A percentile compares a stretch with the other conserved stretches of the same genome.
Evolutionary conservation across 2,113 vertebrate genomes (phyloP).

Genomic region (Poecilia latipinna): DNA sequence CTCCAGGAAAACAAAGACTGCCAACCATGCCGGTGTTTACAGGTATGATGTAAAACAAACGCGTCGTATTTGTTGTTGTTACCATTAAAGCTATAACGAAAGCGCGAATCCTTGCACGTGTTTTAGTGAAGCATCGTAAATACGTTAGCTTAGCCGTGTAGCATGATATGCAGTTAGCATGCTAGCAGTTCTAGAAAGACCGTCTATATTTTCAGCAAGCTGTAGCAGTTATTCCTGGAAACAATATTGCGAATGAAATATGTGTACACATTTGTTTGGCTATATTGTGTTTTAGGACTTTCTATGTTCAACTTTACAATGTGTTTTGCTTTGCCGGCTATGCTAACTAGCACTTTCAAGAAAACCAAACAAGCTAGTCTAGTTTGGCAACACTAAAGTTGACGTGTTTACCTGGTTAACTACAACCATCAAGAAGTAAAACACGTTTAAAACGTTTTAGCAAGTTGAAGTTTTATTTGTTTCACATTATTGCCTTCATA

Average conservation of each 20-base stretch:
- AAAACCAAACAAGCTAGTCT: conserved; percentile 19
- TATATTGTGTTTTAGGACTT: not conserved
- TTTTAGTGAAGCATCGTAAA: conserved; percentile 38
- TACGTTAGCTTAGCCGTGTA: conserved; percentile 58
- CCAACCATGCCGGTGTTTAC: conserved; percentile 85
- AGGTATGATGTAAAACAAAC: conserved; percentile 70
- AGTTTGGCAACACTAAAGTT: conserved; percentile 1
- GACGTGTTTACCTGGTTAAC: not conserved
- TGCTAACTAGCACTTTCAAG: conserved; percentile 15
- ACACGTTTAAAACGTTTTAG: not conserved
- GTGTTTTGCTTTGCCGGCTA: not conserved
- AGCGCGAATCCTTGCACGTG: conserved; percentile 45
- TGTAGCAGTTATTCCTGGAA: not conserved
- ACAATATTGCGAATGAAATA: not conserved
- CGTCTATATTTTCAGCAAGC: not conserved
- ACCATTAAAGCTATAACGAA: not conserved
- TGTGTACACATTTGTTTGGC: rapidly evolving
- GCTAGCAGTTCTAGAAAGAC: conserved; percentile 21
- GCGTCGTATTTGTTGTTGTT: not conserved
- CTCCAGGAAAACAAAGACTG: conserved; percentile 27
- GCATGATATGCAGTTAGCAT: conserved; percentile 55
- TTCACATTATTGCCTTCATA: not conserved
- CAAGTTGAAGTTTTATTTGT: not conserved
- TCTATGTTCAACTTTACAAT: not conserved
- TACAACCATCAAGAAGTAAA: not conserved